Conservation (phyloP, 2,888 invertebrate genomes). For the Lamproptera curius region DNA sequence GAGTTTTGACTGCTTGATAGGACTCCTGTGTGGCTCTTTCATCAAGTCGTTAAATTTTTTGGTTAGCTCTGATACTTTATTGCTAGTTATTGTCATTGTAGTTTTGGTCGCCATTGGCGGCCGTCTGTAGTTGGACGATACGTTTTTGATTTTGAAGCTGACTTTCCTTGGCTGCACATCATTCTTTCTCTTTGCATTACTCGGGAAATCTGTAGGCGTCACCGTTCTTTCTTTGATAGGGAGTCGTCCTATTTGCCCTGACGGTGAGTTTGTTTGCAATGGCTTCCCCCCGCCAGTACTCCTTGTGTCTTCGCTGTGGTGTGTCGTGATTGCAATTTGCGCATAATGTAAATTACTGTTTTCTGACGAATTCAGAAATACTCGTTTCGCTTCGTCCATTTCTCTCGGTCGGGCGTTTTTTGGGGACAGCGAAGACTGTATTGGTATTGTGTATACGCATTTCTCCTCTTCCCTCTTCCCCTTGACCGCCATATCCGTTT, state of each 20-base stretch:
- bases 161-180: constrained; percentile 74
- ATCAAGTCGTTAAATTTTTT: constrained; percentile 84
- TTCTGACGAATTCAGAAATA: constrained; percentile 60
- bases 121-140: constrained; percentile 62
- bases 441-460: constrained; percentile 60
- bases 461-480: constrained; percentile 56
- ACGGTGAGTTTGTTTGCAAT: neutral
- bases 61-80: constrained; percentile 82
- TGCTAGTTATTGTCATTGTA: constrained; percentile 71
- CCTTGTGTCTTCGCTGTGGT: constrained; percentile 62
- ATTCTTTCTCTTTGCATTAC: constrained; percentile 46
- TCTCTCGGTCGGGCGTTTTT: constrained; percentile 51
- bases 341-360: constrained; percentile 57
- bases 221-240: constrained; percentile 41
- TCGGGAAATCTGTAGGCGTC: constrained; percentile 34
- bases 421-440: constrained; percentile 46
- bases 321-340: constrained; percentile 61
- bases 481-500: constrained; percentile 67
- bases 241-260: constrained; percentile 28
- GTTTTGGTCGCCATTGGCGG: constrained; percentile 62
- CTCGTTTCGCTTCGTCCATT: constrained; percentile 60
- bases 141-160: constrained; percentile 79
- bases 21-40: constrained; percentile 53
- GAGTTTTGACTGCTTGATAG: constrained; percentile 76
- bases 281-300: constrained; percentile 66